A percentile compares a stretch with the other conserved stretches of the same genome.
These are phyloP conservation scores for Corythoichthys haematopterus DNA, from an alignment of 2,113 vertebrate species.

Conservation along the genomic window DNA sequence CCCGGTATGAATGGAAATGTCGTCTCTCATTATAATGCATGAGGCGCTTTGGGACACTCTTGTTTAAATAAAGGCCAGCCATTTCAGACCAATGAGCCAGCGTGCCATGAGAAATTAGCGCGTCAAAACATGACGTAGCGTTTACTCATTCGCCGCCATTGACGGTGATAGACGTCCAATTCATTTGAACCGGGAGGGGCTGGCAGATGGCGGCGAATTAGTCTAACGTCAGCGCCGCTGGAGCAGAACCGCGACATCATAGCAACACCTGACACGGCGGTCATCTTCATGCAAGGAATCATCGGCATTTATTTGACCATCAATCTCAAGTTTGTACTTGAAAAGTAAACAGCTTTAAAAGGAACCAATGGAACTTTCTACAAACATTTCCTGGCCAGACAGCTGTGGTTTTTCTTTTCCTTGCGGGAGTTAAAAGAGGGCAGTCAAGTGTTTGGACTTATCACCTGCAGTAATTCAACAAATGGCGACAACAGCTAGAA, in stretches of 20 bases:
- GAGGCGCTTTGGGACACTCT: constrained; percentile 47
- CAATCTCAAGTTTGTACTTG: not conserved
- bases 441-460: not conserved
- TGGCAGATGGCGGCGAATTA: no score
- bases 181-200: no score
- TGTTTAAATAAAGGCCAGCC: constrained; percentile 43
- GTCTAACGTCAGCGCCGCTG: not conserved
- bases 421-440: constrained; percentile 7
- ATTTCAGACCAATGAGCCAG: constrained; percentile 22
- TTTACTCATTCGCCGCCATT: no score
- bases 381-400: constrained; percentile 17
- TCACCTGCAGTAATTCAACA: constrained; percentile 8
- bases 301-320: not conserved
- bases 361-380: constrained; percentile 31
- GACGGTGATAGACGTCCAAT: no score
- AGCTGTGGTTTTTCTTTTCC: constrained; percentile 24
- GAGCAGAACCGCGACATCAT: not conserved
- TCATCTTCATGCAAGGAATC: not conserved
- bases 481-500: constrained; percentile 39
- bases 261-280: not conserved
- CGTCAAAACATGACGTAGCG: no score
- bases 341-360: not conserved
- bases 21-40: constrained; percentile 60
- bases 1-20: constrained; percentile 57
- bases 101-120: not conserved